A percentile compares a stretch with the other conserved stretches of the same genome.
These are phyloP conservation scores for Idaea aversata DNA, from an alignment of 2,888 invertebrate genomes.

Conservation along the genomic window DNA sequence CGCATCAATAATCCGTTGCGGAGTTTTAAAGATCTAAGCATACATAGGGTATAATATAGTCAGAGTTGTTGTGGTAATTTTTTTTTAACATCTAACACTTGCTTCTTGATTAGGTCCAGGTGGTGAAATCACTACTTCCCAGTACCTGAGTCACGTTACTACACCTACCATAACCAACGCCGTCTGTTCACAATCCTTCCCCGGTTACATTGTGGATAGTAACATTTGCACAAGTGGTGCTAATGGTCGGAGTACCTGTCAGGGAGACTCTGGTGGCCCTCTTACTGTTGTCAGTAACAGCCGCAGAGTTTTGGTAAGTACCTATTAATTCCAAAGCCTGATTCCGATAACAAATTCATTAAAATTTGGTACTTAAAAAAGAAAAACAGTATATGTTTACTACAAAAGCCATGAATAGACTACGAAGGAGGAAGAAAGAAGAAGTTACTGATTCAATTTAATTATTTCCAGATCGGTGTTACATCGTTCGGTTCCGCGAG, in stretches of 20 bases:
- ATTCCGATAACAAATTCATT: no score
- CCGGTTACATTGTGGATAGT: slow-evolving; percentile 31
- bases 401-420: not conserved
- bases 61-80: no score
- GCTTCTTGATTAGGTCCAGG: slow-evolving; percentile 17
- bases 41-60: no score
- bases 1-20: no score
- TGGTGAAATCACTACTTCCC: slow-evolving; percentile 27
- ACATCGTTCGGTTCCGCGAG: slow-evolving; percentile 45
- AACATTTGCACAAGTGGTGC: slow-evolving; percentile 52
- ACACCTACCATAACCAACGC: slow-evolving; percentile 41
- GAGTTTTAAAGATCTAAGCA: no score
- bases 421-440: not conserved
- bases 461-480: slow-evolving; percentile 46
- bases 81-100: not conserved
- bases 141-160: slow-evolving; percentile 38
- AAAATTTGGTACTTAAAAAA: not conserved
- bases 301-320: slow-evolving; percentile 35
- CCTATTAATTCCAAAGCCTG: not conserved
- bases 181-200: slow-evolving; percentile 37
- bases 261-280: slow-evolving; percentile 57
- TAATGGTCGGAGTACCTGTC: slow-evolving; percentile 40
- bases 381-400: not conserved
- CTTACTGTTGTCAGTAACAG: slow-evolving; percentile 32
- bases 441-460: slow-evolving; percentile 7